Evolutionary conservation across 2,888 invertebrate genomes (phyloP).

Genomic region (Drosophila austrosaltans): DNA sequence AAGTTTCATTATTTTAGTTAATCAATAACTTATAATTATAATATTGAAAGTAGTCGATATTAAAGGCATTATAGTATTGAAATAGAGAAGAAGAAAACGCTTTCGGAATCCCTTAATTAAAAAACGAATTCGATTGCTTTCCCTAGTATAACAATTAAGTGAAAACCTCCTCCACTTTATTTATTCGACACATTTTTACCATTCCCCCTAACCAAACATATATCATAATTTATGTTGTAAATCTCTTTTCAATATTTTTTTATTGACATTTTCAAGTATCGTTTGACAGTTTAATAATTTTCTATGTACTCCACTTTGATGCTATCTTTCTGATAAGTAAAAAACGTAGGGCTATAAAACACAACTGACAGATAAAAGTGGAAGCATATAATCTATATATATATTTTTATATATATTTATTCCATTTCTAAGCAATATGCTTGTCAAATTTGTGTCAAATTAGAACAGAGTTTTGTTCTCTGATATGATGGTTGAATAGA

Average conservation of each 20-base stretch:
- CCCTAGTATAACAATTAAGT: slow-evolving; percentile 4
- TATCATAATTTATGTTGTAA: slow-evolving; percentile 50
- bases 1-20: no score
- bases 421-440: slow-evolving; percentile 43
- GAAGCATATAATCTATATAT: background rate
- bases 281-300: slow-evolving; percentile 71
- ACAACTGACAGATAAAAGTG: slow-evolving; percentile 9
- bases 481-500: slow-evolving; percentile 13
- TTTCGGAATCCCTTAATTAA: background rate
- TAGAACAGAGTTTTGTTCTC: slow-evolving; percentile 45
- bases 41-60: no score
- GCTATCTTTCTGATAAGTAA: slow-evolving; percentile 34
- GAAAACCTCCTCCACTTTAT: background rate
- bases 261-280: slow-evolving; percentile 61
- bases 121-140: background rate
- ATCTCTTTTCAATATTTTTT: slow-evolving; percentile 30
- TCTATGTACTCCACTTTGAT: slow-evolving; percentile 50
- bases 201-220: background rate
- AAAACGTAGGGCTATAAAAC: slow-evolving; percentile 4
- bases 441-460: slow-evolving; percentile 75
- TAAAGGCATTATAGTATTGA: no score
- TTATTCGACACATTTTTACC: background rate
- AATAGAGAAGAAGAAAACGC: no score
- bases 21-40: no score
- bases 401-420: background rate